Evolutionary conservation across 2,888 invertebrate species (phyloP).

Genomic region (Prenolepis imparis): DNA sequence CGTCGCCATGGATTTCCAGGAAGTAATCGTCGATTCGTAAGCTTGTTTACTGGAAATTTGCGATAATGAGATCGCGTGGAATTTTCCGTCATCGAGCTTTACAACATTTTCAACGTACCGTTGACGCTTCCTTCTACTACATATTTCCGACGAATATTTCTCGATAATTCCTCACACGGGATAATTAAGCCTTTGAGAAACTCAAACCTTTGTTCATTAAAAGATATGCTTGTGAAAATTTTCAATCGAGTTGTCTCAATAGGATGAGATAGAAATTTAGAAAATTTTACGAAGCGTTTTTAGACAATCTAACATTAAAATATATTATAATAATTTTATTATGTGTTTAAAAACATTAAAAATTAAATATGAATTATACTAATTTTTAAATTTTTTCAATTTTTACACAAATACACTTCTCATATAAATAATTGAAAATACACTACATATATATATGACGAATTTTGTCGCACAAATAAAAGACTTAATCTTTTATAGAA

Average conservation of each 20-base stretch:
- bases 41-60: slow-evolving; percentile 78
- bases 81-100: slow-evolving; percentile 70
- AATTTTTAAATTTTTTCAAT: not conserved
- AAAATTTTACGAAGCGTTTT: not conserved
- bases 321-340: not conserved
- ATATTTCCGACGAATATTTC: slow-evolving; percentile 58
- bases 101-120: slow-evolving; percentile 75
- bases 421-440: not conserved
- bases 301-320: not conserved
- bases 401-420: not conserved
- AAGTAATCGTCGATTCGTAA: slow-evolving; percentile 78
- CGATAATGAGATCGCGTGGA: slow-evolving; percentile 77
- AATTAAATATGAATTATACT: not conserved
- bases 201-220: not conserved
- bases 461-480: not conserved
- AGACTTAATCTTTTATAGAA: not conserved
- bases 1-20: slow-evolving; percentile 72
- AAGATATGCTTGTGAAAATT: not conserved
- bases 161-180: not conserved
- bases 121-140: slow-evolving; percentile 50
- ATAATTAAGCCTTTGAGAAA: slow-evolving; percentile 33
- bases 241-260: not conserved
- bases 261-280: not conserved
- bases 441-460: not conserved
- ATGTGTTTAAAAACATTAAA: not conserved